Conservation (phyloP, 1,140 invertebrate genomes). For the Euwallacea similis region DNA sequence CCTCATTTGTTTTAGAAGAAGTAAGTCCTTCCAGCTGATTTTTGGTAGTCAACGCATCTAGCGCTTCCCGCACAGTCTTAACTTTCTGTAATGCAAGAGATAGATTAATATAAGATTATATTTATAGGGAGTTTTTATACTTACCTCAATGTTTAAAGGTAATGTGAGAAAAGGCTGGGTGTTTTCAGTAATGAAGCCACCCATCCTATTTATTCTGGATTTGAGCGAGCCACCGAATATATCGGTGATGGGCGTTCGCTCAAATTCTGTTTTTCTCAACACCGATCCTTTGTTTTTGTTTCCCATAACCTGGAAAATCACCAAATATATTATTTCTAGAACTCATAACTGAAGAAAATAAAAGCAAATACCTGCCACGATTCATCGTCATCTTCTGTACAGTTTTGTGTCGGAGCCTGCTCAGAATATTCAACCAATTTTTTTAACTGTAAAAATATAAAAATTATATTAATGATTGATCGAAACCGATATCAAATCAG, state of each 20-base stretch:
- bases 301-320: constrained; percentile 69
- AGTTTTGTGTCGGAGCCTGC: background rate
- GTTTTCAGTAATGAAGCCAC: constrained; percentile 75
- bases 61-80: constrained; percentile 77
- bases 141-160: constrained; percentile 90
- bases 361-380: constrained; percentile 65
- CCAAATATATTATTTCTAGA: too few species aligned
- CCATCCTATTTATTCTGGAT: constrained; percentile 76
- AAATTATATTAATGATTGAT: background rate
- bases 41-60: constrained; percentile 80
- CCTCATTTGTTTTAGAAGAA: constrained; percentile 76
- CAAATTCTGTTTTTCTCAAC: constrained; percentile 79
- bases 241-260: constrained; percentile 84
- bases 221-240: constrained; percentile 90
- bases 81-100: constrained; percentile 67
- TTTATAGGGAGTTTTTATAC: background rate
- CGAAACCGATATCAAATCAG: too few species aligned
- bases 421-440: constrained; percentile 59
- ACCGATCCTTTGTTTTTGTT: constrained; percentile 84
- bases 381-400: constrained; percentile 5
- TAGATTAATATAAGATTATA: background rate
- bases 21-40: constrained; percentile 85
- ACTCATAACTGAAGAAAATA: background rate
- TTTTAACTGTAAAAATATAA: constrained; percentile 62
- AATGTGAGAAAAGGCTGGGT: constrained; percentile 93